Conservation (phyloP, 1,140 invertebrate species). For the Drosophila aff. region DNA sequence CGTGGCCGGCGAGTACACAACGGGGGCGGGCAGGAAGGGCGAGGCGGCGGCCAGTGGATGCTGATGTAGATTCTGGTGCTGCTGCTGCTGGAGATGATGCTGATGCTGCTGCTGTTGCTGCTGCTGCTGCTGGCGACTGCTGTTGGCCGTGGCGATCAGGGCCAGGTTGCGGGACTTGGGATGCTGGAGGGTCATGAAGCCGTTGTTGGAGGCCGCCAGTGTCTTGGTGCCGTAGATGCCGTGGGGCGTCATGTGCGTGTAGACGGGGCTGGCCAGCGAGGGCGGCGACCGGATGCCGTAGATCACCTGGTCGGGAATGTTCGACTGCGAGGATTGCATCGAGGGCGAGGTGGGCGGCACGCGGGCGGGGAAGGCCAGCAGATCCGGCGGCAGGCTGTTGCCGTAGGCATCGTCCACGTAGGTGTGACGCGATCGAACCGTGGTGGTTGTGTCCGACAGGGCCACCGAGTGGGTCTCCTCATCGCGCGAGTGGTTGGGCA, state of each 20-base stretch:
- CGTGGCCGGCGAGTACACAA: slow-evolving; percentile 85
- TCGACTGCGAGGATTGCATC: slow-evolving; percentile 90
- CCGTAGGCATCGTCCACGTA: slow-evolving; percentile 82
- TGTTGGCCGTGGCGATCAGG: slow-evolving; percentile 85
- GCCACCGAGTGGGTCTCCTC: slow-evolving; percentile 88
- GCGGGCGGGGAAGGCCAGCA: slow-evolving; percentile 91
- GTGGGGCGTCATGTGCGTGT: slow-evolving; percentile 82
- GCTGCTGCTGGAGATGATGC: slow-evolving; percentile 35
- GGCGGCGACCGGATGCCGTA: slow-evolving; percentile 81
- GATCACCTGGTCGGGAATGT: slow-evolving; percentile 88
- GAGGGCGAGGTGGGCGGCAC: slow-evolving; percentile 88
- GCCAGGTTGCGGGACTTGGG: slow-evolving; percentile 81
- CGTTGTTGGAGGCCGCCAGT: slow-evolving; percentile 69
- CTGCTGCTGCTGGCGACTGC: slow-evolving; percentile 82
- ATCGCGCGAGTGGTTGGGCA: slow-evolving; percentile 86
- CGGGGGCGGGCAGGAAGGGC: slow-evolving; percentile 87
- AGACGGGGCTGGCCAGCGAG: slow-evolving; percentile 80
- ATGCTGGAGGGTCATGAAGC: slow-evolving; percentile 84
- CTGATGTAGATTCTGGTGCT: slow-evolving; percentile 82
- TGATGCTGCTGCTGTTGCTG: slow-evolving; percentile 78
- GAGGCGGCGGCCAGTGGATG: slow-evolving; percentile 86
- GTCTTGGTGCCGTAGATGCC: slow-evolving; percentile 82
- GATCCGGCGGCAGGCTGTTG: slow-evolving; percentile 89
- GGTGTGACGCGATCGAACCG: slow-evolving; percentile 75
- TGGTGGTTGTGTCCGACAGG: slow-evolving; percentile 84